phyloP scores from a whole-genome alignment of 1,140 invertebrate genomes.

The Drosophila quadrilineata region DNA sequence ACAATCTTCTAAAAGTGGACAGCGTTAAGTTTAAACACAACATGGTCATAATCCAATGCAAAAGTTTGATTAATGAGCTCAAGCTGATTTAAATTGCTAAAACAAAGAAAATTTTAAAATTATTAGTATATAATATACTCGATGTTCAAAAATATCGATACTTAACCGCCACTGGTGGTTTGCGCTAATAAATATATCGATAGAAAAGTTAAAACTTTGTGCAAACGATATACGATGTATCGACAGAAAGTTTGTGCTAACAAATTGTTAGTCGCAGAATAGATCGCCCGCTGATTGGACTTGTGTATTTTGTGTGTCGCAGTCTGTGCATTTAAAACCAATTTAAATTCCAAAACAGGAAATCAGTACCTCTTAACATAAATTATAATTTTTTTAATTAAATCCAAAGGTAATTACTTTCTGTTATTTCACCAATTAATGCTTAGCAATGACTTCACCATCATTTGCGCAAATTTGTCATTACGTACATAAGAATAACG shows the following conservation, averaged over 20 bases:
- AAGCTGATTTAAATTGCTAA: neutral
- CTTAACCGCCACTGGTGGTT: neutral
- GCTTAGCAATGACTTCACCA: too few relatives aligned
- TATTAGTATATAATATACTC: too few relatives aligned
- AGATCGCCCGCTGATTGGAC: conserved; percentile 28
- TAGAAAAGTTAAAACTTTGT: neutral
- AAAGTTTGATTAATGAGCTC: conserved; percentile 2
- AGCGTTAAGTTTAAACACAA: conserved; percentile 32
- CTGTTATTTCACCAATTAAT: neutral
- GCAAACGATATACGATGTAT: neutral
- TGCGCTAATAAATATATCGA: too few relatives aligned
- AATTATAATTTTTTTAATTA: conserved; percentile 19
- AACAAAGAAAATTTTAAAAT: too few relatives aligned
- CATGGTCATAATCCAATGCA: conserved; percentile 36
- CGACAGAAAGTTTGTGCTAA: neutral
- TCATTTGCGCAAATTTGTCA: too few relatives aligned
- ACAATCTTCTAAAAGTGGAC: conserved; percentile 39
- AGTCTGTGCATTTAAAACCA: conserved; percentile 69
- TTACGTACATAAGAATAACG: too few relatives aligned
- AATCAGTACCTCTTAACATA: conserved; percentile 26
- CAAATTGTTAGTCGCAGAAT: conserved; percentile 39
- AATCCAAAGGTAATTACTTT: conserved; percentile 51
- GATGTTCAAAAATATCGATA: too few relatives aligned
- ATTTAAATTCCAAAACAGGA: conserved; percentile 69
- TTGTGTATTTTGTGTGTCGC: conserved; percentile 33